Evolutionary conservation across 2,888 invertebrate species (phyloP).

Genomic region (Leptopterna dolabrata): DNA sequence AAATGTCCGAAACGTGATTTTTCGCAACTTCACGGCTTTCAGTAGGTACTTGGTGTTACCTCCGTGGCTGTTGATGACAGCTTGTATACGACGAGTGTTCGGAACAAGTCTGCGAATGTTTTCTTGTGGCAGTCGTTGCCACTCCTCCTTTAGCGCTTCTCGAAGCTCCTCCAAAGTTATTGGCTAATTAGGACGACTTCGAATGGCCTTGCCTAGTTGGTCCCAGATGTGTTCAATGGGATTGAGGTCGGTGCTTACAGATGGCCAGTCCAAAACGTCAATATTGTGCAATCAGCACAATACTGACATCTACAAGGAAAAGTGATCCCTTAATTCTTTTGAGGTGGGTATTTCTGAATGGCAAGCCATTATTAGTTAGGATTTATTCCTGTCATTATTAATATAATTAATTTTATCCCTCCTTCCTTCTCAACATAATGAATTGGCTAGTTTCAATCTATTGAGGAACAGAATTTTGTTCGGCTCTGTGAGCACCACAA

Average conservation of each 20-base stretch:
- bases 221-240: constrained; percentile 1
- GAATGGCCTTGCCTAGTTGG: neutral
- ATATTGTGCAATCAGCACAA: too few relatives aligned
- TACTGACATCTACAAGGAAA: too few relatives aligned
- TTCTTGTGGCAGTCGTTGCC: neutral
- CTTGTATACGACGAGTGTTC: constrained; percentile 6
- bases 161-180: neutral
- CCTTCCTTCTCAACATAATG: too few relatives aligned
- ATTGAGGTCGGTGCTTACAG: neutral
- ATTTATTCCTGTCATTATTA: too few relatives aligned
- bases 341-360: too few relatives aligned
- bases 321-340: too few relatives aligned
- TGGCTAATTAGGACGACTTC: neutral
- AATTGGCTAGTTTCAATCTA: too few relatives aligned
- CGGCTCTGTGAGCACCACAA: too few relatives aligned
- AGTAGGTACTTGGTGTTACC: constrained; percentile 6
- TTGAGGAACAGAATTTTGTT: too few relatives aligned
- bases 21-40: neutral
- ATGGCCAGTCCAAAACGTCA: neutral
- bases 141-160: neutral
- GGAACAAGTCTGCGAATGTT: neutral
- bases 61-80: neutral
- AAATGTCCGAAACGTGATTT: neutral
- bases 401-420: too few relatives aligned
- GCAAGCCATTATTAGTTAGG: too few relatives aligned